These are phyloP conservation scores for Chironomus tepperi DNA, from an alignment of 1,140 invertebrate species.

Conservation along the genomic window DNA sequence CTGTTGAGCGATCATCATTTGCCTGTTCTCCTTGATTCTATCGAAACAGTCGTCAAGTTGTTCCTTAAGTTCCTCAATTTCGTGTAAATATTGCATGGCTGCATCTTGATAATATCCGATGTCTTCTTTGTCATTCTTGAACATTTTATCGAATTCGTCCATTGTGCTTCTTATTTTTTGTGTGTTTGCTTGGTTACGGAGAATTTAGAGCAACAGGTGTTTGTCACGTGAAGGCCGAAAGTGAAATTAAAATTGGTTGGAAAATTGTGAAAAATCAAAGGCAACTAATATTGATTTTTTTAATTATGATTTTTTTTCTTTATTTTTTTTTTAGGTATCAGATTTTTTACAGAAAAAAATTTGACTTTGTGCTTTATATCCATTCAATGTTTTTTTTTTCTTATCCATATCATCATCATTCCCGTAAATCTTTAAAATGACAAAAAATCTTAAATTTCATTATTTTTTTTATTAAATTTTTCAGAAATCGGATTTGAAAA, in stretches of 20 bases:
- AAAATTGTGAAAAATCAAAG: not conserved
- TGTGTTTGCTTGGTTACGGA: too few relatives aligned
- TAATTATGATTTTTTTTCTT: not conserved
- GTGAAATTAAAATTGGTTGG: too few relatives aligned
- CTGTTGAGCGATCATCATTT: not conserved
- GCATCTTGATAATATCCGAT: not conserved
- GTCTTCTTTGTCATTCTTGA: too few relatives aligned
- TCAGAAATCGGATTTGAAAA: not conserved
- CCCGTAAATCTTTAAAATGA: not conserved
- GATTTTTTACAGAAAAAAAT: constrained; percentile 5
- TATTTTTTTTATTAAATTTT: too few relatives aligned
- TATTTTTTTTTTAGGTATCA: not conserved
- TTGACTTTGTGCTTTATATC: constrained; percentile 7
- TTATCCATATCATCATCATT: not conserved
- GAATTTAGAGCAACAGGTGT: too few relatives aligned
- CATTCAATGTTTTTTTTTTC: constrained; percentile 12
- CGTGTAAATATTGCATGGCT: not conserved
- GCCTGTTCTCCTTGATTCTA: not conserved
- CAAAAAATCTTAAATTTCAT: not conserved
- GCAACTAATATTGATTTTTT: not conserved
- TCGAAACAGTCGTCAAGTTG: not conserved
- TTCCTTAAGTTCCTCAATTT: not conserved
- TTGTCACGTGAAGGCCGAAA: too few relatives aligned
- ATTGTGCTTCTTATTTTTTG: too few relatives aligned
- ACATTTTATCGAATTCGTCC: too few relatives aligned